Percentiles rank a stretch among this genome's conserved stretches.
phyloP scores from a whole-genome alignment of 2,113 vertebrate species.

The Peromyscus polionotus region DNA sequence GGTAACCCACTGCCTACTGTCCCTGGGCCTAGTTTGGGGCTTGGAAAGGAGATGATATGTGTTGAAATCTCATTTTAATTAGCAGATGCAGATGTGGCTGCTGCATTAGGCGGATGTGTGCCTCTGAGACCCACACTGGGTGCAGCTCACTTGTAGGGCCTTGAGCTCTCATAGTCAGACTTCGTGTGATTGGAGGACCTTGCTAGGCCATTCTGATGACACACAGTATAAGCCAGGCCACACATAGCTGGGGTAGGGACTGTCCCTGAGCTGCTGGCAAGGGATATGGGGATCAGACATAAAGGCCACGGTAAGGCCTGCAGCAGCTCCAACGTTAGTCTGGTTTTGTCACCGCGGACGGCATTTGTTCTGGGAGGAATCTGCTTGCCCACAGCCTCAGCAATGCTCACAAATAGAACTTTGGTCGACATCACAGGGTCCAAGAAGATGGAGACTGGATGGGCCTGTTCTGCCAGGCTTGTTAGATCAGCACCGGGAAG shows the following conservation, averaged over 20 bases:
- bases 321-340: not conserved
- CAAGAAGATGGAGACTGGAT: not conserved
- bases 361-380: not conserved
- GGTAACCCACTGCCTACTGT: not conserved
- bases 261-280: too few species aligned
- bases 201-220: not conserved
- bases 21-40: not conserved
- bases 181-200: not conserved
- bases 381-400: fast-evolving
- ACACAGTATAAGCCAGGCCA: not conserved
- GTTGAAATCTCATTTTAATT: not conserved
- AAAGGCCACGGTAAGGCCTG: not conserved
- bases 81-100: not conserved
- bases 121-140: not conserved
- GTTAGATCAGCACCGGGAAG: fast-evolving
- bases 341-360: fast-evolving
- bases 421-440: not conserved
- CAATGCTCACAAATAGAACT: not conserved
- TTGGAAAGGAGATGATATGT: not conserved
- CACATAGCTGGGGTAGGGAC: not conserved
- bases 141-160: not conserved
- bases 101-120: not conserved
- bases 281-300: not conserved
- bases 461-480: not conserved
- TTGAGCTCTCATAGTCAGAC: not conserved